phyloP scores from a whole-genome alignment of 1,140 invertebrate species.

The Hycleus phaleratus region DNA sequence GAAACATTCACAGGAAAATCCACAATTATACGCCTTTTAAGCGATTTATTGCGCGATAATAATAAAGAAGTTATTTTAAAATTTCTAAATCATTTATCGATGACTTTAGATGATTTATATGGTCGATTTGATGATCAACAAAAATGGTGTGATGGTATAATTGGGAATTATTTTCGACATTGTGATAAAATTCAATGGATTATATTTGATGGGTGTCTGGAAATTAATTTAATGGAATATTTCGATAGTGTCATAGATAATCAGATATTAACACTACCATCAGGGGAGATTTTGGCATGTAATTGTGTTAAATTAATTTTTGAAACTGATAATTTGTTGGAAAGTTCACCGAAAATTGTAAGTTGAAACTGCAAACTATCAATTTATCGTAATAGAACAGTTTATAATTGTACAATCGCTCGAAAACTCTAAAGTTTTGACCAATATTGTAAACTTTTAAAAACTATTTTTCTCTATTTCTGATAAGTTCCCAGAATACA shows the following conservation, averaged over 20 bases:
- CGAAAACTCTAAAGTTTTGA: no score
- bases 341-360: constrained; percentile 81
- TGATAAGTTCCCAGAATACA: no score
- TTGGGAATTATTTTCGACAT: constrained; percentile 63
- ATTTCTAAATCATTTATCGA: constrained; percentile 83
- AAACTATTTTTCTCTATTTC: no score
- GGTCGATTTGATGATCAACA: constrained; percentile 80
- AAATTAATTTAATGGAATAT: constrained; percentile 89
- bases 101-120: constrained; percentile 82
- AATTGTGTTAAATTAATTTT: constrained; percentile 52
- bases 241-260: constrained; percentile 80
- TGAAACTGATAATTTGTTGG: constrained; percentile 79
- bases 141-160: constrained; percentile 84
- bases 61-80: constrained; percentile 38
- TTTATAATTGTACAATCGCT: no score
- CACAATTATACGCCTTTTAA: constrained; percentile 23
- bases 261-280: constrained; percentile 62
- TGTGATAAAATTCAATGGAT: constrained; percentile 65
- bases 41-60: constrained; percentile 5
- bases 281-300: constrained; percentile 60
- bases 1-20: constrained; percentile 64
- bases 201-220: constrained; percentile 81
- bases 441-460: no score
- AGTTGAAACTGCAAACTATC: constrained; percentile 2
- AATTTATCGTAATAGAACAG: no score